These are phyloP conservation scores for Emmelina monodactyla DNA, from an alignment of 2,888 invertebrate species.

Conservation along the genomic window DNA sequence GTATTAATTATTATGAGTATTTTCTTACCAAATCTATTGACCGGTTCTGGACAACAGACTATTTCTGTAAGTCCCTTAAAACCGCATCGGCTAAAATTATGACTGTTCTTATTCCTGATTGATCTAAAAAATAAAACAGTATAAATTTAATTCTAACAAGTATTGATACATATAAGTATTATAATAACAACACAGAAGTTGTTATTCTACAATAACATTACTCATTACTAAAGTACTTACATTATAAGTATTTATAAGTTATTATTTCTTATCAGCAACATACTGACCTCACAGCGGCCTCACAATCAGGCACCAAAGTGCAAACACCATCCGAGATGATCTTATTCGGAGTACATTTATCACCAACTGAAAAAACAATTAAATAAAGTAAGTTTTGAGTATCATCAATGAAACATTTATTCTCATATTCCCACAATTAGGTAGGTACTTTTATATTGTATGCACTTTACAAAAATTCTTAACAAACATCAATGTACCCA, in stretches of 20 bases:
- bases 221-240: background rate
- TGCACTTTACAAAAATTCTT: too few relatives aligned
- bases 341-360: conserved; percentile 29
- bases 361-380: conserved; percentile 28
- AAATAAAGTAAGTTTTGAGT: background rate
- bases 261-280: background rate
- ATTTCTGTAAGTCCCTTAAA: conserved; percentile 42
- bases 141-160: conserved; percentile 4
- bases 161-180: conserved; percentile 6
- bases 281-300: conserved; percentile 39
- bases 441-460: too few relatives aligned
- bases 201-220: background rate
- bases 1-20: too few relatives aligned
- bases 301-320: conserved; percentile 29
- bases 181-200: background rate
- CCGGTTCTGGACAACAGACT: conserved; percentile 59
- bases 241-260: background rate
- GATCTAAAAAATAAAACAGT: conserved; percentile 22
- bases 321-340: conserved; percentile 29
- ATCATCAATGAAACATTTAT: too few relatives aligned
- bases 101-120: conserved; percentile 24
- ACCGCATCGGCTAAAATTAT: conserved; percentile 44
- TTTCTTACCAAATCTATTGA: too few relatives aligned
- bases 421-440: too few relatives aligned
- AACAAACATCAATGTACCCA: too few relatives aligned